Evolutionary conservation across 1,140 invertebrate genomes (phyloP).

Genomic region (Phthorimaea operculella): DNA sequence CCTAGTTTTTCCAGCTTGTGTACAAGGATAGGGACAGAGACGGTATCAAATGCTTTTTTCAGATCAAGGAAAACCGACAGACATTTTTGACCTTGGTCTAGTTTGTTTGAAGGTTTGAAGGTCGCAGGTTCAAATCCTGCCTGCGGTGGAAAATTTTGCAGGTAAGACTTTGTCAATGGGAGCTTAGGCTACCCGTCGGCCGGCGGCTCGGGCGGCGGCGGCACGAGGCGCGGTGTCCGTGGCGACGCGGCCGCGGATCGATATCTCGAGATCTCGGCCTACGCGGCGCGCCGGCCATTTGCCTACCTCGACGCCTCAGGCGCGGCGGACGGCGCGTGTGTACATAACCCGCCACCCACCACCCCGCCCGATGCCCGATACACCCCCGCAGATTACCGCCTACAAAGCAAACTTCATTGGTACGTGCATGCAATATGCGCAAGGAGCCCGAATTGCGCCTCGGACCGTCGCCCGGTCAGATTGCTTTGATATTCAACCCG

Average conservation of each 20-base stretch:
- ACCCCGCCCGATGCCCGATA: constrained; percentile 51
- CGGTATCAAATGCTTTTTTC: too few relatives aligned
- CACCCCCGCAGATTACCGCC: constrained; percentile 65
- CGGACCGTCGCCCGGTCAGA: constrained; percentile 35
- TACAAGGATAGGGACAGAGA: too few relatives aligned
- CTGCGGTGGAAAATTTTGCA: too few relatives aligned
- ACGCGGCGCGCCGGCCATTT: constrained; percentile 60
- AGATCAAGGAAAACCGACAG: too few relatives aligned
- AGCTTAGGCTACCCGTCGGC: too few relatives aligned
- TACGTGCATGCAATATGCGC: constrained; percentile 67
- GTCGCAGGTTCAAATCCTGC: too few relatives aligned
- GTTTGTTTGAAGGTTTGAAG: too few relatives aligned
- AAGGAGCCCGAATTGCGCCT: constrained; percentile 60
- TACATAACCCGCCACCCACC: constrained; percentile 57
- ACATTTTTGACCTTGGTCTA: too few relatives aligned
- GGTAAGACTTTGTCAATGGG: too few relatives aligned
- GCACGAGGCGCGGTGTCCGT: constrained; percentile 29
- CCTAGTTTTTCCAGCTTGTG: too few relatives aligned
- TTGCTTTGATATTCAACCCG: constrained; percentile 55
- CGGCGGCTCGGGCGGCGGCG: too few relatives aligned
- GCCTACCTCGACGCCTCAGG: constrained; percentile 24
- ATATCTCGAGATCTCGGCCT: constrained; percentile 64
- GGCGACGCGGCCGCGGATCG: constrained; percentile 58
- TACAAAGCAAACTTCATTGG: constrained; percentile 67
- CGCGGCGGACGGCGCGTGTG: constrained; percentile 39